These are phyloP conservation scores for Machimus rusticus DNA, from an alignment of 2,888 invertebrate species.

Conservation along the genomic window DNA sequence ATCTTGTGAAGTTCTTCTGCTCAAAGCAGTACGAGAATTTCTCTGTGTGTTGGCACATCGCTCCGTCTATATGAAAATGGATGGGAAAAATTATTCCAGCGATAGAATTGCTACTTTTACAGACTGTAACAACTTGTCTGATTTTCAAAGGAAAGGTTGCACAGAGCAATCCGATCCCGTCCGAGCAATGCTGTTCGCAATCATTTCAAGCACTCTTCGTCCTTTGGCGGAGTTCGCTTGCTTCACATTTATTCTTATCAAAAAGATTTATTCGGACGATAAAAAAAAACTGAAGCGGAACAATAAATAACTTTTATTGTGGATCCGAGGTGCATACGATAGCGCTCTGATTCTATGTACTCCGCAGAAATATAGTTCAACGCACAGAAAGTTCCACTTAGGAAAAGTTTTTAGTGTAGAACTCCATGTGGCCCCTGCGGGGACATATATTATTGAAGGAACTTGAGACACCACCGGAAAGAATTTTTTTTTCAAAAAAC, in stretches of 20 bases:
- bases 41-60: background rate
- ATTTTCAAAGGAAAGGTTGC: constrained; percentile 29
- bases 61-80: background rate
- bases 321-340: background rate
- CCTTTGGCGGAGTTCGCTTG: background rate
- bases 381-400: background rate
- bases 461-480: background rate
- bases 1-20: background rate
- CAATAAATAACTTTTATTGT: background rate
- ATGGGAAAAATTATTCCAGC: constrained; percentile 24
- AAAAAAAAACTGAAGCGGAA: background rate
- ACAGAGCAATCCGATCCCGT: background rate
- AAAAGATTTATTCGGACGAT: constrained; percentile 12
- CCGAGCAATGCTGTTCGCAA: background rate
- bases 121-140: constrained; percentile 6
- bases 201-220: background rate
- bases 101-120: constrained; percentile 25
- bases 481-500: background rate
- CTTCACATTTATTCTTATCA: background rate
- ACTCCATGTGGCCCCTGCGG: background rate
- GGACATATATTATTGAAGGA: background rate
- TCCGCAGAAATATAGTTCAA: background rate
- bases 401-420: background rate
- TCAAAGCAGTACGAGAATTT: background rate
- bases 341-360: background rate